phyloP scores from a whole-genome alignment of 2,797 vertebrate species.

The Acipenser transmontanus region DNA sequence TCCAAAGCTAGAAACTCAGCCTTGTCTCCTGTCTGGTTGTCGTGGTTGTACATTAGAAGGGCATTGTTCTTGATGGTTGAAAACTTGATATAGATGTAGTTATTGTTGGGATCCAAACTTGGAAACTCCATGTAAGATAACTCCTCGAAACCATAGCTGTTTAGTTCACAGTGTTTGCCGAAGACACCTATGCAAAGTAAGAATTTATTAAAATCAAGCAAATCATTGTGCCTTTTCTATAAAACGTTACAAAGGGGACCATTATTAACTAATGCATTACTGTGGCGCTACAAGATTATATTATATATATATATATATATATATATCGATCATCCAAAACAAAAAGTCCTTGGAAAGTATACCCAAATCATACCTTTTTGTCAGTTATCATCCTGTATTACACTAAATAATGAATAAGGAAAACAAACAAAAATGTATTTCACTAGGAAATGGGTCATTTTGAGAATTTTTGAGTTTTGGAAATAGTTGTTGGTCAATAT shows the following conservation, averaged over 20 bases:
- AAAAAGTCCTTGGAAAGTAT: too few relatives aligned
- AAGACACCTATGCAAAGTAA: constrained; percentile 77
- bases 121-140: constrained; percentile 97
- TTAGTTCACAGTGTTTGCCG: constrained; percentile 94
- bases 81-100: constrained; percentile 97
- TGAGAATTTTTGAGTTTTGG: too few relatives aligned
- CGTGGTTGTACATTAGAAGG: constrained; percentile 89
- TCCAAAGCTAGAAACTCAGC: constrained; percentile 93
- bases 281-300: too few relatives aligned
- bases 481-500: too few relatives aligned
- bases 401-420: too few relatives aligned
- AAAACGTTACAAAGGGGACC: background rate
- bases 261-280: background rate
- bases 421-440: too few relatives aligned
- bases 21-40: constrained; percentile 91
- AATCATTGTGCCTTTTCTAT: background rate
- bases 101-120: constrained; percentile 93
- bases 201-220: background rate
- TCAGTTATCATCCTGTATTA: too few relatives aligned
- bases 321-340: too few relatives aligned
- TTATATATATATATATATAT: too few relatives aligned
- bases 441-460: too few relatives aligned
- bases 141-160: constrained; percentile 95
- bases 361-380: too few relatives aligned
- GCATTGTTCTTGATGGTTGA: constrained; percentile 83